Conservation (phyloP, 2,113 vertebrate genomes). For the Hystrix brachyura region DNA sequence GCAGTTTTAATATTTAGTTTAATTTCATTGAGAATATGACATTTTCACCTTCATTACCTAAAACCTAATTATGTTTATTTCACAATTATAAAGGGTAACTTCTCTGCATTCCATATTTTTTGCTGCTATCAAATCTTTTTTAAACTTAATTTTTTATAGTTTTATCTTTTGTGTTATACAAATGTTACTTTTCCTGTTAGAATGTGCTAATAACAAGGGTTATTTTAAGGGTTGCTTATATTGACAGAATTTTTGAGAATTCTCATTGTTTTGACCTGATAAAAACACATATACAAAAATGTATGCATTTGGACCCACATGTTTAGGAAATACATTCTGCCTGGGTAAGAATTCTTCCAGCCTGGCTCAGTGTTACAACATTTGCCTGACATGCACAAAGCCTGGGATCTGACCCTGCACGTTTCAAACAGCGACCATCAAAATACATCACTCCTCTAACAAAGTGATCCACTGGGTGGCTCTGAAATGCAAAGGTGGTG, state of each 20-base stretch:
- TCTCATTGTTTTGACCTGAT: not conserved
- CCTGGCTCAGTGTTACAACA: not conserved
- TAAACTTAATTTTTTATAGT: not conserved
- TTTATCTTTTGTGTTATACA: not conserved
- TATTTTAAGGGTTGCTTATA: not conserved
- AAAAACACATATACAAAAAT: slow-evolving; percentile 4
- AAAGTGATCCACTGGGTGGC: not conserved
- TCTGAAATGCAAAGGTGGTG: not conserved
- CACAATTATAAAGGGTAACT: not conserved
- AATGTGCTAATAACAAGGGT: not conserved
- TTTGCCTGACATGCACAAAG: not conserved
- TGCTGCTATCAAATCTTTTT: not conserved
- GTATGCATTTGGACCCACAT: not conserved
- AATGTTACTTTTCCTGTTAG: not conserved
- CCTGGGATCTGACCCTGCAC: not conserved
- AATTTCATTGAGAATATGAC: not conserved
- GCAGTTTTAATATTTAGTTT: not conserved
- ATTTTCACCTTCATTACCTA: not conserved
- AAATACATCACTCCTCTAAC: not conserved
- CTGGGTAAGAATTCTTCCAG: not conserved
- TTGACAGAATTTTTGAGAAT: not conserved
- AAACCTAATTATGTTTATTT: not conserved
- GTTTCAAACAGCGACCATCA: not conserved
- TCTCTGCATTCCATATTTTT: not conserved
- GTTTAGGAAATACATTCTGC: not conserved